phyloP scores from a whole-genome alignment of 2,888 invertebrate species.

The Tenthredo mesomela region DNA sequence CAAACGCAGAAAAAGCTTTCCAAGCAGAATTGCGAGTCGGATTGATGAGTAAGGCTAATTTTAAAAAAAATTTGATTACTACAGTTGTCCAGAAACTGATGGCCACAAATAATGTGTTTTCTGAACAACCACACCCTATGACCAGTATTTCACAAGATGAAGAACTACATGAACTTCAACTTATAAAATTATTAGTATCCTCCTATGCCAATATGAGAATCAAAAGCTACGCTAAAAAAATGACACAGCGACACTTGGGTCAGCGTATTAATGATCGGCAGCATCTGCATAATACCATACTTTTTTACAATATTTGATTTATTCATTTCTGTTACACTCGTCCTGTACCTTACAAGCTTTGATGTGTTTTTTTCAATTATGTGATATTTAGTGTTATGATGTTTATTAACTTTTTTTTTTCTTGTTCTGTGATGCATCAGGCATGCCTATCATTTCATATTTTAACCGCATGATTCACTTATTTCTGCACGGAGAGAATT shows the following conservation, averaged over 20 bases:
- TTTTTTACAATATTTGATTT: slow-evolving; percentile 17
- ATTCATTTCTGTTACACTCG: background rate
- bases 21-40: too few relatives aligned
- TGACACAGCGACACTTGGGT: slow-evolving; percentile 18
- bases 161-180: slow-evolving; percentile 42
- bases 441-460: background rate
- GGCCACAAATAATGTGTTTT: background rate
- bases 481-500: too few relatives aligned
- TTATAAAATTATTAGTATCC: slow-evolving; percentile 10
- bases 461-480: background rate
- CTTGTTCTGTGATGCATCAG: too few relatives aligned
- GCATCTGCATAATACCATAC: slow-evolving; percentile 30
- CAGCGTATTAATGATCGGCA: slow-evolving; percentile 14
- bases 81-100: slow-evolving; percentile 41
- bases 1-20: slow-evolving; percentile 5
- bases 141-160: slow-evolving; percentile 24
- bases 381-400: background rate
- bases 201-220: slow-evolving; percentile 27
- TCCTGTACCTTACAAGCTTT: background rate
- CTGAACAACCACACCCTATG: background rate
- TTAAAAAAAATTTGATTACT: background rate
- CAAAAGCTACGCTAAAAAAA: slow-evolving; percentile 10
- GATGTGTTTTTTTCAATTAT: background rate
- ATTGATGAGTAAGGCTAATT: slow-evolving; percentile 2
- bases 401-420: background rate